Base-by-base conservation (phyloP, 2,797 vertebrate genomes). In the Myotis vivesi region DNA sequence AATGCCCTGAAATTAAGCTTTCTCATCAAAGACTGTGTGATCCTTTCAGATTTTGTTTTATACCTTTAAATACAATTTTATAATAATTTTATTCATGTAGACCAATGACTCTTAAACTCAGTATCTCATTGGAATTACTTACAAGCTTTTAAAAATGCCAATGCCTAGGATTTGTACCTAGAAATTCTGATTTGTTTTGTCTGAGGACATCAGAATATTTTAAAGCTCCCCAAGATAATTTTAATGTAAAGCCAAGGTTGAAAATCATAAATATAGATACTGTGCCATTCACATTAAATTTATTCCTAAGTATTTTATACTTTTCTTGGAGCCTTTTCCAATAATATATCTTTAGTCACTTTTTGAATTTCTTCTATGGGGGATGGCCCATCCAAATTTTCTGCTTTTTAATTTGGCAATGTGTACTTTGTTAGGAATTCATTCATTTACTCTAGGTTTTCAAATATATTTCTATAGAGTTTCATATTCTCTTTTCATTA, bases 11-110 rank as follows among this genome's bases (percentile, higher is more conserved):
- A 92, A 83, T 72, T 92, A 44, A 87, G 25, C 16, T 69, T 91
- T 73, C 30, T 38, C 22, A 10, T 71, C 5, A 44, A 89, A 89
- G 17, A 44, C 25, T 46, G 7, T n/a, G 36, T 38, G 20, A 41
- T 93, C 38, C 53, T 82, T 81, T 93, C 68, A 81, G 36, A 89
- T 49, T 81, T 75, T 85, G 28, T 64, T 76, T 91, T 46, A 15
- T 2, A 44, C 36, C 9, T 11, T 79, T 87, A 46, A 66, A 87
- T 11, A 77, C 15, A 89, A 75, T 72, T 77, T 89, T 46, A 71
- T 55, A 66, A 76, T 64, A 57, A 49, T 92, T 73, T 82, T 95
- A 33, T 92, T 82, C 30, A 19, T 81, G 44, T 6, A 83, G 23
- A 38, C 28, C 23, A 83, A 28, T 59, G 36, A n/a, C 23, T 55